Evolutionary conservation across 2,113 vertebrate species (phyloP).

Genomic region (Pimephales promelas): DNA sequence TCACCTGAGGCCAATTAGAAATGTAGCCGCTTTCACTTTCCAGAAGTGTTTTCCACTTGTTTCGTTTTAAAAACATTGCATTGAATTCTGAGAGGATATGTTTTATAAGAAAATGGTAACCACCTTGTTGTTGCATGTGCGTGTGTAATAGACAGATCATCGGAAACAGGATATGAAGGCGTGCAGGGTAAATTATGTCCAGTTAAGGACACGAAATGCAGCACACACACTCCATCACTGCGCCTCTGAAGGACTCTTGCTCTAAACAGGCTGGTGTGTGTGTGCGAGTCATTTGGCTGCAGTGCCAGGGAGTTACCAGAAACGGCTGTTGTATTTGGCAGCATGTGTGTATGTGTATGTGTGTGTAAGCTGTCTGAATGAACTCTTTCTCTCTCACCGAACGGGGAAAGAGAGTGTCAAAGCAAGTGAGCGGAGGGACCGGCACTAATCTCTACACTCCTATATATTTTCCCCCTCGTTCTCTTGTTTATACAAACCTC

Average conservation of each 20-base stretch:
- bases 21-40: not conserved
- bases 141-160: conserved; percentile 26
- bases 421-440: conserved; percentile 18
- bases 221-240: conserved; percentile 10
- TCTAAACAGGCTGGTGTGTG: conserved; percentile 51
- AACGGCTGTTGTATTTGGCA: conserved; percentile 78
- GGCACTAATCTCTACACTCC: conserved; percentile 25
- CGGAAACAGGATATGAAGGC: conserved; percentile 36
- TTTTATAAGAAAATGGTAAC: conserved; percentile 30
- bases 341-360: conserved; percentile 36
- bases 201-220: conserved; percentile 18
- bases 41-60: not conserved
- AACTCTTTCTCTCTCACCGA: conserved; percentile 73
- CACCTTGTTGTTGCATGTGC: not conserved
- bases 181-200: conserved; percentile 18
- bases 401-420: conserved; percentile 43
- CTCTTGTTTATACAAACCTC: conserved; percentile 18
- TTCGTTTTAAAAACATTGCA: not conserved
- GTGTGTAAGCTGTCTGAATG: conserved; percentile 68
- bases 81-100: not conserved
- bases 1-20: not conserved
- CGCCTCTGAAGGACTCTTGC: conserved; percentile 40
- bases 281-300: conserved; percentile 31
- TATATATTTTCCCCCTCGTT: conserved; percentile 7
- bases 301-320: conserved; percentile 77